Conservation (phyloP, 2,113 vertebrate species). For the Typhlomys cinereus region DNA sequence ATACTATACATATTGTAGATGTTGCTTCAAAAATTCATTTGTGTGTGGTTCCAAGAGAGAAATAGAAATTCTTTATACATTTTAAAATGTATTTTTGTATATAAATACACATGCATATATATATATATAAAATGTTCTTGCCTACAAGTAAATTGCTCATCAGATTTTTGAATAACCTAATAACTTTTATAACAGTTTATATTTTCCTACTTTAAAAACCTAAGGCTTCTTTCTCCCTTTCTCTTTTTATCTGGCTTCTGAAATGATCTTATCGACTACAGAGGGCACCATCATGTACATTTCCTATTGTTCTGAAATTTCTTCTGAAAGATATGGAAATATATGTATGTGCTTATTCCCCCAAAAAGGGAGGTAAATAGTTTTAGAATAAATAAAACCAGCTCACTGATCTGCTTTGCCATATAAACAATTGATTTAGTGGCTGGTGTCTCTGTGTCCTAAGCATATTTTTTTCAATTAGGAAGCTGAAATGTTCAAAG, state of each 20-base stretch:
- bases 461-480: constrained; percentile 65
- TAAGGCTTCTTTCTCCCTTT: background rate
- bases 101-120: background rate
- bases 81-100: background rate
- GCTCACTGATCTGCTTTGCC: constrained; percentile 48
- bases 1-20: background rate
- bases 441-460: background rate
- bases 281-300: background rate
- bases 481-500: constrained; percentile 69
- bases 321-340: background rate
- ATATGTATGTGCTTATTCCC: background rate
- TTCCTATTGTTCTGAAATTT: background rate
- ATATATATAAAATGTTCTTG: background rate
- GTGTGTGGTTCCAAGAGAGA: fast-evolving
- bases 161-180: background rate
- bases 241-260: background rate
- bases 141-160: background rate
- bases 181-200: background rate
- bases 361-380: background rate
- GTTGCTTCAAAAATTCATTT: background rate
- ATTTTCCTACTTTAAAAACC: background rate
- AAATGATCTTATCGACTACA: background rate
- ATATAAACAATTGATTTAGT: background rate
- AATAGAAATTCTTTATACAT: too few relatives aligned
- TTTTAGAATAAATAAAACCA: constrained; percentile 50